Evolutionary conservation across 2,113 vertebrate species (phyloP), one percentile per base, ranked within the genome.

Genomic region (Chauna torquata): DNA sequence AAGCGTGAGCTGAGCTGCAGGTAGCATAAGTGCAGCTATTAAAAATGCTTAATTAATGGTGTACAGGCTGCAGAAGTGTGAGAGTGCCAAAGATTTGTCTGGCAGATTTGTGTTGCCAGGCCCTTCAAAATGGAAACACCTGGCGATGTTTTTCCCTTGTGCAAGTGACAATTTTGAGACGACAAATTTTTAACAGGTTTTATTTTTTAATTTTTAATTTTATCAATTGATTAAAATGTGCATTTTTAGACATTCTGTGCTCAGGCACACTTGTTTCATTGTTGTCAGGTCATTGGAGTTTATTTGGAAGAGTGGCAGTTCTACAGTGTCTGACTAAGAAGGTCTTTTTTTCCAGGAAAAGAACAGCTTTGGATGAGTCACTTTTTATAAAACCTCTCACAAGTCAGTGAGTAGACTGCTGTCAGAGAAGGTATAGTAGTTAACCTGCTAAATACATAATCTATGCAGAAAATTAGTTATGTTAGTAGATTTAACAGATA

Each of bases 1-100:
- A 1, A 4, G 16, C 0, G 0, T 1, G 24, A 34, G 0, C 24
- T 1, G 49, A 6, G 59, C 3, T 20, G 61, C 28, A 0, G 7
- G 14, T 27, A 3, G 27, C 3, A 0, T 4, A 2, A 27, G 20
- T 2, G 49, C 42, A 2, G 9, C 16, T 17, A 0, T 17, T 42
- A 16, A 3, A 25, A 58, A 6, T 8, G 6, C 34, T 12, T 5
- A 2, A 32, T 11, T 4, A 5, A 24, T 4, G 27, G 3, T 9
- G 17, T 52, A 3, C 28, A 5, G 4, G 34, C 4, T 18, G 1
- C 18, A 9, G 16, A 40, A 30, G 10, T 2, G 7, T 0, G 3
- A 11, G 64, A 1, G 13, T 7, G 50, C 36, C 8, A 40, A 7
- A 32, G 42, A 11, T 47, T 18, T 16, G 47, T 13, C 25, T 7